Evolutionary conservation across 2,888 invertebrate genomes (phyloP), one percentile per base, ranked within the genome.

Genomic region (Oxyteleia sp.): DNA sequence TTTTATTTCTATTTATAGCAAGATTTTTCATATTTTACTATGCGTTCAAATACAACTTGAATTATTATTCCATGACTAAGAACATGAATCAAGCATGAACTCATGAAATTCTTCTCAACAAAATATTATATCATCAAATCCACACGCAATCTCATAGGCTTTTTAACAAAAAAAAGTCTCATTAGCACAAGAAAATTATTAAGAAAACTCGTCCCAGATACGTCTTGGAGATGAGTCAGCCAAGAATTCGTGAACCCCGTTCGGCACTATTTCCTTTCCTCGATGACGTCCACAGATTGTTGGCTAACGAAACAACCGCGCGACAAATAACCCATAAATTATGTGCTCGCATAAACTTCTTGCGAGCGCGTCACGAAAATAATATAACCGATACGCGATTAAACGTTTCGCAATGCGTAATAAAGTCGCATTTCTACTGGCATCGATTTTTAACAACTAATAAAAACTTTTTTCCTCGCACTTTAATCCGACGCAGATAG

Each of bases 141-240:
- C 26, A 32, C 32, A 7, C 32, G n/a, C n/a, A 32, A 10, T 32
- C 32, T 29, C 16, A 16, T 26, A 43, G 13, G 15, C 15, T 45
- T 8, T 15, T 15, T 43, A 15, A 61, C 45, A 45, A 61, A 61
- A 61, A 61, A 45, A 8, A 15, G 38, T 11, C 18, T n/a, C n/a
- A 29, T 20, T 61, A 11, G 16, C 23, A 18, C 53, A 32, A 53
- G 53, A 32, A n/a, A n/a, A n/a, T 32, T 32, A 53, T 16, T 16
- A 61, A 61, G n/a, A n/a, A n/a, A n/a, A n/a, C 61, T 45, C 11
- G 45, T 61, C 23, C 23, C 26, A 11, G 10, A 20, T 63, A 41
- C 11, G 32, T 61, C 64, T 35, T 18, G 35, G 4, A 20, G n/a
- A 32, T 64, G 64, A 64, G 49, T 64, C 64, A 64, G 15, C 20